phyloP scores from a whole-genome alignment of 2,113 vertebrate species.

The Trichomycterus rosablanca region DNA sequence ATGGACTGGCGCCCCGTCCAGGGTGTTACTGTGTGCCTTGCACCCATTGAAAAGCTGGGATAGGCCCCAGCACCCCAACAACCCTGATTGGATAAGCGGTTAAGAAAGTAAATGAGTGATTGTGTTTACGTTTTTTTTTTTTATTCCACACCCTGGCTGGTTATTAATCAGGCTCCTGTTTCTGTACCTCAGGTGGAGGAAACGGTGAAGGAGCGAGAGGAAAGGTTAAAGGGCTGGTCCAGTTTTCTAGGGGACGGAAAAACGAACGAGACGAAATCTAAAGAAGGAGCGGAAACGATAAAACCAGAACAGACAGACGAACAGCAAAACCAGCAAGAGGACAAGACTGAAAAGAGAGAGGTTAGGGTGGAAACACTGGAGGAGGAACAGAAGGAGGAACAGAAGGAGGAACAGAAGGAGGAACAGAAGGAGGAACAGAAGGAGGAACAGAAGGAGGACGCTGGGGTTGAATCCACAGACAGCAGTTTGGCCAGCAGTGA shows the following conservation, averaged over 20 bases:
- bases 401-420: neutral
- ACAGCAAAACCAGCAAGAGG: neutral
- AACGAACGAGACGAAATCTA: constrained; percentile 13
- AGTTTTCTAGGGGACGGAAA: constrained; percentile 69
- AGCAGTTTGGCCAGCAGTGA: constrained; percentile 87
- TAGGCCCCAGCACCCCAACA: too few species aligned
- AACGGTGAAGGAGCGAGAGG: constrained; percentile 88
- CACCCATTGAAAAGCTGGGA: too few species aligned
- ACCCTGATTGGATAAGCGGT: too few species aligned
- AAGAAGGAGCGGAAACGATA: constrained; percentile 24
- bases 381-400: neutral
- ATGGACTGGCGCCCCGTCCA: too few species aligned
- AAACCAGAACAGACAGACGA: neutral
- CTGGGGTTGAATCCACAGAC: constrained; percentile 73
- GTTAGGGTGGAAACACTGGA: neutral
- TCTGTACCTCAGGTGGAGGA: constrained; percentile 81
- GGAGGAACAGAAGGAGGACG: constrained; percentile 52
- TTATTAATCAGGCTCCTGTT: too few species aligned
- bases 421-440: neutral
- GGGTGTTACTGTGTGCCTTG: too few species aligned
- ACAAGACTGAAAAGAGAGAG: constrained; percentile 40
- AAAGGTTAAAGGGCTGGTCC: constrained; percentile 87
- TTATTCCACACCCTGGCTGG: too few species aligned
- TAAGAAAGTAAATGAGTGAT: neutral
- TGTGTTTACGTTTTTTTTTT: neutral